Conservation (phyloP, 2,888 invertebrate genomes). For the Protonemura montana region DNA sequence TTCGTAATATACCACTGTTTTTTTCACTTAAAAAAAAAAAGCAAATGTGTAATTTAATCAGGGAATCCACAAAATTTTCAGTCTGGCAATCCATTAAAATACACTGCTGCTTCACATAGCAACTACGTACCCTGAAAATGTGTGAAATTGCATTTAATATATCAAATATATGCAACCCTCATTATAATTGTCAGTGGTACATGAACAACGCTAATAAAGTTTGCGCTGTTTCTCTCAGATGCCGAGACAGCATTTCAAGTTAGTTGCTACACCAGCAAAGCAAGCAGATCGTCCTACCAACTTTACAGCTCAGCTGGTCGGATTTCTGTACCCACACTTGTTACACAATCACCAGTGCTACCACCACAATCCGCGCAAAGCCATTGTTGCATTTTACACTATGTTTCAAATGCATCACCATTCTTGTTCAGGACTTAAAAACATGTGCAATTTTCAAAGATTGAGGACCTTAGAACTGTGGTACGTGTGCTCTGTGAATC, state of each 20-base stretch:
- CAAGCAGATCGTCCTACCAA: background rate
- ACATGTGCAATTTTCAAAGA: background rate
- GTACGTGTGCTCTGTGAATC: too few relatives aligned
- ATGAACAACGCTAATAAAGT: background rate
- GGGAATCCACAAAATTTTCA: background rate
- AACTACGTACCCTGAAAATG: background rate
- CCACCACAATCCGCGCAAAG: background rate
- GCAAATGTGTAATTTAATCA: background rate
- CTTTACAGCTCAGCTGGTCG: background rate
- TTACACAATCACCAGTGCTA: background rate
- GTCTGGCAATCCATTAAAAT: background rate
- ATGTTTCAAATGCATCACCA: background rate
- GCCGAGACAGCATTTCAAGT: background rate
- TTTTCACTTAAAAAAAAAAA: background rate
- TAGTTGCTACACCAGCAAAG: background rate
- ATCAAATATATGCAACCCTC: background rate
- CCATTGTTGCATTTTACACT: background rate
- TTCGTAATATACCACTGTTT: too few relatives aligned
- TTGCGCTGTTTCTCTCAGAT: background rate
- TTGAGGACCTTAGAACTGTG: background rate
- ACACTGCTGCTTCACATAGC: background rate
- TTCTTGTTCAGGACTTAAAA: background rate
- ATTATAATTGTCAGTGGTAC: background rate
- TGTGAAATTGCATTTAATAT: constrained; percentile 3
- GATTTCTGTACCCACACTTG: background rate